Evolutionary conservation across 2,888 invertebrate species (phyloP), one percentile per base, ranked within the genome.

Genomic region (Oasisia sp.): DNA sequence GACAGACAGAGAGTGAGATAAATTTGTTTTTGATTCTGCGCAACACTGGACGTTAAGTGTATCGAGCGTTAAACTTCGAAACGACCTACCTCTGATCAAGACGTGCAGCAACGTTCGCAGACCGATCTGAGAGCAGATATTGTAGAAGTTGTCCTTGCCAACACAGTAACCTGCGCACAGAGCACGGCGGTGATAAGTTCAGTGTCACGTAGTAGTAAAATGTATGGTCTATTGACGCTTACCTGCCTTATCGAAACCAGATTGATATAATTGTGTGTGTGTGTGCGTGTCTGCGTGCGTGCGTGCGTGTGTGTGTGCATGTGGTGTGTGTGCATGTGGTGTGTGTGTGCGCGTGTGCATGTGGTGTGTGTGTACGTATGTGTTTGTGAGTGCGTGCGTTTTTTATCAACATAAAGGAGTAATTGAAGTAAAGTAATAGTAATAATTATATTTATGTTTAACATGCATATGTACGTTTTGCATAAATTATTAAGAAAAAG

Each of bases 31-130:
- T 50, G 5, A 12, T 50, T 50, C 50, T 50, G 50, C 14, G 50
- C 50, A 9, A 50, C 50, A 14, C 50, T 14, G 50, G 9, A 14
- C 50, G 50, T 50, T 50, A 12, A 38, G 50, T 50, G 50, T 14
- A 50, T 50, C 50, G 50, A 50, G 50, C 50, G 14, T 50, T 50
- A 50, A 50, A 5, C 50, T 50, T 5, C 12, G 9, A 5, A 5
- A 74, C 74, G 7, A 74, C 74, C 7, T 74, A 91, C 91, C 91
- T 45, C 91, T 44, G 44, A 91, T 91, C 14, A 91, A n/a, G 91
- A 91, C 56, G 91, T 91, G 45, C 32, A 91, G 44, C 44, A 50
- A 7, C 0, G 91, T 32, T 19, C 45, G 44, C 19, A 91, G 45
- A 19, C 50, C 91, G 50, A 91, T 91, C 32, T 91, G 50, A 50